These are phyloP conservation scores for Pyrochroa serraticornis DNA, from an alignment of 2,888 invertebrate genomes.

Conservation along the genomic window DNA sequence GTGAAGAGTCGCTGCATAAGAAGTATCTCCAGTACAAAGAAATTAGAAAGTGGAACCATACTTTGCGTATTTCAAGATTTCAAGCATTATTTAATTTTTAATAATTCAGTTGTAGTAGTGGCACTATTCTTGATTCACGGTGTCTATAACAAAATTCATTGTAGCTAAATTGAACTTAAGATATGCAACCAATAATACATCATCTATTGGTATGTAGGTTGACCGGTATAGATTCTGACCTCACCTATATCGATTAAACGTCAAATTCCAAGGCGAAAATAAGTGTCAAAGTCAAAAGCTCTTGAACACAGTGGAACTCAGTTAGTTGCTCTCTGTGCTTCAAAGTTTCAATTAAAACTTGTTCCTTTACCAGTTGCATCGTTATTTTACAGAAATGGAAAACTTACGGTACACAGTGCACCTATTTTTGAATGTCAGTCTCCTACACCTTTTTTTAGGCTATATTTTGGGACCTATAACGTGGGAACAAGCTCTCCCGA, in stretches of 20 bases:
- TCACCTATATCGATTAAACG: neutral
- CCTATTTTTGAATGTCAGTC: conserved; percentile 1
- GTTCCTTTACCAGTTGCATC: neutral
- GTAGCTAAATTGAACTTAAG: too few species aligned
- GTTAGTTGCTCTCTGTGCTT: neutral
- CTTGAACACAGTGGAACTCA: neutral
- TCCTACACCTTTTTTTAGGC: conserved; percentile 68
- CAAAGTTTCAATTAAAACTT: neutral
- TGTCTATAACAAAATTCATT: too few species aligned
- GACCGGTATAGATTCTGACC: neutral
- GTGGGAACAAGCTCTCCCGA: conserved; percentile 83
- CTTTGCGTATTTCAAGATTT: too few species aligned
- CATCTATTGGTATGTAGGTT: neutral
- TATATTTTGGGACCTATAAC: conserved; percentile 90
- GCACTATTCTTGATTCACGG: too few species aligned
- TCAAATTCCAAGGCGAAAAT: neutral
- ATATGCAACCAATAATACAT: neutral
- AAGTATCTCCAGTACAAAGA: too few species aligned
- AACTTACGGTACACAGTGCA: conserved; percentile 39
- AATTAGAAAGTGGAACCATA: too few species aligned
- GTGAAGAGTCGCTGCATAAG: too few species aligned
- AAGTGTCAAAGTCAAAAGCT: too few species aligned
- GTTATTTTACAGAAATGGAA: conserved; percentile 33
- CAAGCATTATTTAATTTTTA: too few species aligned
- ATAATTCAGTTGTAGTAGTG: too few species aligned